Percentiles rank a stretch among this genome's conserved stretches.
Evolutionary conservation across 2,113 vertebrate genomes (phyloP).

Genomic region (Pungitius pungitius): DNA sequence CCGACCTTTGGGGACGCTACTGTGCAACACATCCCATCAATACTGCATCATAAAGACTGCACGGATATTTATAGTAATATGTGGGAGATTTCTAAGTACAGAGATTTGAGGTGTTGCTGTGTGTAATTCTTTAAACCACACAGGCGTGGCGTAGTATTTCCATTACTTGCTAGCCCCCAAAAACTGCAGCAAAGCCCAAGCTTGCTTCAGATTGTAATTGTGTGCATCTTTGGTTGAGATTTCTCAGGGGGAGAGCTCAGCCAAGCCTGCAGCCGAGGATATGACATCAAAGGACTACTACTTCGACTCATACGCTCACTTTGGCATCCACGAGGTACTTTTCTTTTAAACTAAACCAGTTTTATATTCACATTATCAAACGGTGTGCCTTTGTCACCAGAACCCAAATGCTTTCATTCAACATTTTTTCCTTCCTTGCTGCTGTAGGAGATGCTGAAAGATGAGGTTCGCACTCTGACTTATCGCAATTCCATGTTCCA

Average conservation of each 20-base stretch:
- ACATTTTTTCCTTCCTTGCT: neutral
- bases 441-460: conserved; percentile 92
- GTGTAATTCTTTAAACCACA: neutral
- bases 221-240: conserved; percentile 77
- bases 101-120: too few species aligned
- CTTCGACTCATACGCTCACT: conserved; percentile 95
- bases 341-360: neutral
- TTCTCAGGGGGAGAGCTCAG: conserved; percentile 86
- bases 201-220: conserved; percentile 13
- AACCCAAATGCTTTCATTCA: neutral
- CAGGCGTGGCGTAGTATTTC: neutral
- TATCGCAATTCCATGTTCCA: conserved; percentile 97
- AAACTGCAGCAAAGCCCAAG: neutral
- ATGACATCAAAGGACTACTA: conserved; percentile 98
- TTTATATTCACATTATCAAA: neutral
- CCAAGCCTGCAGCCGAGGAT: conserved; percentile 90
- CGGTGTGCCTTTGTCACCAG: accelerated
- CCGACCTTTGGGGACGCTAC: too few species aligned
- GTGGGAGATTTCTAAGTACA: neutral
- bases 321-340: conserved; percentile 92
- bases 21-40: neutral
- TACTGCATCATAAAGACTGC: too few species aligned
- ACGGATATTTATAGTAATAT: neutral
- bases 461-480: conserved; percentile 92
- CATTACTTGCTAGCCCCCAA: neutral